These are phyloP conservation scores for Smutsia temminckii DNA, from an alignment of 2,797 vertebrate species.

Conservation along the genomic window DNA sequence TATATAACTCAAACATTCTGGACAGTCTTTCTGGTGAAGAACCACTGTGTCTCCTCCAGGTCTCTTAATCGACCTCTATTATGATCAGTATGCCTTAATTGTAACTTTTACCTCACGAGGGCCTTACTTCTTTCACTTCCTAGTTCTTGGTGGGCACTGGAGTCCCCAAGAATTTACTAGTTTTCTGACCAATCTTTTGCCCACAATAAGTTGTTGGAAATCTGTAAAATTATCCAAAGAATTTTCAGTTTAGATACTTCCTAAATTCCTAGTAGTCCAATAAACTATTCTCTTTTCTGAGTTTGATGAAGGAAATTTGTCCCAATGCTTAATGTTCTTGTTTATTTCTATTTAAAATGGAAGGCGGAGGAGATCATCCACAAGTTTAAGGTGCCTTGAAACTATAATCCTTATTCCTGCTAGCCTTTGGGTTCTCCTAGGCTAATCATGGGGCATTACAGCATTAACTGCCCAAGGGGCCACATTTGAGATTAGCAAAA, in stretches of 20 bases:
- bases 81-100: not conserved
- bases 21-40: not conserved
- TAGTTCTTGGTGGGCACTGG: not conserved
- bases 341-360: not conserved
- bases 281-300: not conserved
- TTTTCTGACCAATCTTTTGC: not conserved
- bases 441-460: not conserved
- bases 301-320: not conserved
- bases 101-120: not conserved
- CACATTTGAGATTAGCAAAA: not conserved
- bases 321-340: not conserved
- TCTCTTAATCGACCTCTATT: not conserved
- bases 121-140: not conserved
- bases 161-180: not conserved
- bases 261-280: not conserved
- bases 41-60: not conserved
- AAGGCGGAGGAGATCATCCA: not conserved
- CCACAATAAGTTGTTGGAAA: not conserved
- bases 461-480: not conserved
- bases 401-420: not conserved
- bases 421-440: not conserved
- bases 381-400: not conserved
- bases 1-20: not conserved
- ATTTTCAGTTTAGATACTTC: slow-evolving; percentile 7
- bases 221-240: slow-evolving; percentile 1